A percentile compares a stretch with the other conserved stretches of the same genome.
Conservation (phyloP, 1,140 invertebrate species). For the Ips nitidus region DNA sequence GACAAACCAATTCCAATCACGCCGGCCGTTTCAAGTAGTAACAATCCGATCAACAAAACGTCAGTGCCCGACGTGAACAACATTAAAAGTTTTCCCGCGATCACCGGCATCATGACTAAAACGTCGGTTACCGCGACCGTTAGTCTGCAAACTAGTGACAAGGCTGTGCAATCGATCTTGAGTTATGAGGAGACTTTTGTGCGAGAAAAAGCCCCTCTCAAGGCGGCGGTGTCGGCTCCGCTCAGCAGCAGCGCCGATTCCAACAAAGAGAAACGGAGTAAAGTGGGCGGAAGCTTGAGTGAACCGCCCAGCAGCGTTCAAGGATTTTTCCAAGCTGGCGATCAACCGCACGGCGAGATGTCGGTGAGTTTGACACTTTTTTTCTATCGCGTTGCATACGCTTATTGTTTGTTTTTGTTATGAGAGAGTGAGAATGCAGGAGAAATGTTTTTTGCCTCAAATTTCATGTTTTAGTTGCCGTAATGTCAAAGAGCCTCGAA, state of each 20-base stretch:
- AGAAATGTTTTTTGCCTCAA: background rate
- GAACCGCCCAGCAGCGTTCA: conserved; percentile 4
- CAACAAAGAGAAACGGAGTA: conserved; percentile 14
- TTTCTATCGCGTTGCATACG: conserved; percentile 6
- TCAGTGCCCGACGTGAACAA: conserved; percentile 42
- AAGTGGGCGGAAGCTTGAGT: conserved; percentile 23
- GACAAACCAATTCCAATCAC: conserved; percentile 1
- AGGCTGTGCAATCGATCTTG: conserved; percentile 34
- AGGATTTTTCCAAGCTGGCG: conserved; percentile 36
- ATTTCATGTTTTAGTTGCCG: background rate
- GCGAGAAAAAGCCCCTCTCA: conserved; percentile 16
- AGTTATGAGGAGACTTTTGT: conserved; percentile 27
- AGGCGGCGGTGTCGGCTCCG: background rate
- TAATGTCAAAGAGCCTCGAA: background rate
- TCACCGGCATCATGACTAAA: conserved; percentile 24
- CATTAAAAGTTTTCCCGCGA: conserved; percentile 42
- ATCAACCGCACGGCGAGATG: conserved; percentile 27
- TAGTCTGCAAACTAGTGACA: conserved; percentile 11
- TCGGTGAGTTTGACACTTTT: conserved; percentile 36
- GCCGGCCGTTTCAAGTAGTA: conserved; percentile 10
- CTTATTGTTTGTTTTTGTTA: background rate
- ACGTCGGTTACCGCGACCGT: conserved; percentile 1
- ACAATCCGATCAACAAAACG: conserved; percentile 9
- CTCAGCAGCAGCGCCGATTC: conserved; percentile 3
- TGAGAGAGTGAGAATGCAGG: background rate